Percentiles rank a stretch among this genome's conserved stretches.
Evolutionary conservation across 30 jellyfish, hydroid and myxozoan species (phyloP).

Genomic region (Clytia hemisphaerica): DNA sequence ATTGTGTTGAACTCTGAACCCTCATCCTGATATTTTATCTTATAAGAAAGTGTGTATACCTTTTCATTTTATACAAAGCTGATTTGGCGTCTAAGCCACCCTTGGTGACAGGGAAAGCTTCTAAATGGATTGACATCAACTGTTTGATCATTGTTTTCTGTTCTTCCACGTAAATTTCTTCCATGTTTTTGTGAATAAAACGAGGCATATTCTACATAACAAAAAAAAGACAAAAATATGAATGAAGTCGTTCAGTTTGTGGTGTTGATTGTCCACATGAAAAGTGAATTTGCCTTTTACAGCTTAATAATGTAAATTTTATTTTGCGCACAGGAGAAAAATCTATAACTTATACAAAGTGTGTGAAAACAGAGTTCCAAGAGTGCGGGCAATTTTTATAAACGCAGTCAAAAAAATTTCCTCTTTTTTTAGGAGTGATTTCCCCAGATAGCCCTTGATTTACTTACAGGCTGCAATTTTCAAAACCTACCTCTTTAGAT

Average conservation of each 20-base stretch:
- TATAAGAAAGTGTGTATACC: constrained; percentile 30
- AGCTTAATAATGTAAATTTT: too few relatives aligned
- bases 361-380: too few relatives aligned
- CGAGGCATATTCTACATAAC: constrained; percentile 66
- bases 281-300: too few relatives aligned
- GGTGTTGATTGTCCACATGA: too few relatives aligned
- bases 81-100: constrained; percentile 66
- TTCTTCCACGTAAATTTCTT: constrained; percentile 65
- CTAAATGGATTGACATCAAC: constrained; percentile 69
- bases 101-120: constrained; percentile 75
- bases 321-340: too few relatives aligned
- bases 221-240: too few relatives aligned
- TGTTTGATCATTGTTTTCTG: constrained; percentile 63
- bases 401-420: too few relatives aligned
- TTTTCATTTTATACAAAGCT: constrained; percentile 64
- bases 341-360: too few relatives aligned
- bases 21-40: too few relatives aligned
- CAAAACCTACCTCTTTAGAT: constrained; percentile 12
- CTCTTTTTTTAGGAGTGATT: background rate
- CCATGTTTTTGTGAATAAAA: constrained; percentile 87
- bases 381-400: too few relatives aligned
- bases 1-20: too few relatives aligned
- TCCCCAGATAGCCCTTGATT: background rate
- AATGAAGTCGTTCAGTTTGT: too few relatives aligned
- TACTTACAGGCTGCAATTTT: background rate